Evolutionary conservation across 2,888 invertebrate species (phyloP).

Genomic region (Patella caerulea): DNA sequence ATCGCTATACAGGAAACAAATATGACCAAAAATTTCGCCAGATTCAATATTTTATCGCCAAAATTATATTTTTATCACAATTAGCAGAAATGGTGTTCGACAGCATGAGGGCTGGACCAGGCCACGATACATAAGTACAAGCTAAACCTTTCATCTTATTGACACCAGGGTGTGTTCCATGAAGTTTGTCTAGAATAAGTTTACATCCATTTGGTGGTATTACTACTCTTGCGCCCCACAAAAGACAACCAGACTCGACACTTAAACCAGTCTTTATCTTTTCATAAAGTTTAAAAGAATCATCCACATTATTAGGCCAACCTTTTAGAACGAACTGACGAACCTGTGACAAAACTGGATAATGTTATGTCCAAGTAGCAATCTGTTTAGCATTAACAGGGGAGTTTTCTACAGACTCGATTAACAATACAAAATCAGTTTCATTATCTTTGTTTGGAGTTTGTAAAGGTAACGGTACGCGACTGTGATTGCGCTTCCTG

Average conservation of each 20-base stretch:
- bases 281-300: slow-evolving; percentile 28
- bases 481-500: too few species aligned
- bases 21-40: too few species aligned
- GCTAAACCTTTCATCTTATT: slow-evolving; percentile 56
- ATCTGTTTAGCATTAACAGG: slow-evolving; percentile 29
- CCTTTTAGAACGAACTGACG: slow-evolving; percentile 26
- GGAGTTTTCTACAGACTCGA: slow-evolving; percentile 54
- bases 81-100: too few species aligned
- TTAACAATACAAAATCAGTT: slow-evolving; percentile 21
- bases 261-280: slow-evolving; percentile 35
- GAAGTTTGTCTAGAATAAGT: slow-evolving; percentile 44
- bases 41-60: too few species aligned
- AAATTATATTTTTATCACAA: too few species aligned
- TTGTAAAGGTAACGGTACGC: background rate
- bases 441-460: slow-evolving; percentile 11
- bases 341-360: slow-evolving; percentile 32
- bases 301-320: slow-evolving; percentile 21
- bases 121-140: slow-evolving; percentile 54
- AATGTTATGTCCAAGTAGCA: slow-evolving; percentile 21
- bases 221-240: slow-evolving; percentile 41
- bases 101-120: too few species aligned
- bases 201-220: slow-evolving; percentile 31
- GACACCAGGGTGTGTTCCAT: slow-evolving; percentile 53
- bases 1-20: too few species aligned
- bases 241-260: slow-evolving; percentile 46